A percentile compares a stretch with the other conserved stretches of the same genome.
These are phyloP conservation scores for Drosophila miranda DNA, from an alignment of 1,140 invertebrate species.

Conservation along the genomic window DNA sequence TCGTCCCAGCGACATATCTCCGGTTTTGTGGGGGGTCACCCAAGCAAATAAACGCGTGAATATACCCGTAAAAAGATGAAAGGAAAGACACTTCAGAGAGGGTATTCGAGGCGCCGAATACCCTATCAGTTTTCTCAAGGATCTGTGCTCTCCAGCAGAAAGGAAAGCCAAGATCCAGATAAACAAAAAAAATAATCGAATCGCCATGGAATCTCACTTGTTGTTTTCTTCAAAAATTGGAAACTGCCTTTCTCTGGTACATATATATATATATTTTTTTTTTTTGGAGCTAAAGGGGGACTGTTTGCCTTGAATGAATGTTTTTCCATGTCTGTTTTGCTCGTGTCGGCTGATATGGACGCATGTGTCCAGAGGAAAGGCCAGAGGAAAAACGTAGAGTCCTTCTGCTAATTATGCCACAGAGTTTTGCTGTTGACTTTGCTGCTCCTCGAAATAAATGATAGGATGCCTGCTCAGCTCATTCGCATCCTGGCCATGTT, in stretches of 20 bases:
- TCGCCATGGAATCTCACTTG: too few species aligned
- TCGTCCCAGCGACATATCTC: not conserved
- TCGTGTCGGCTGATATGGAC: constrained; percentile 13
- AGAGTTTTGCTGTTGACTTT: constrained; percentile 53
- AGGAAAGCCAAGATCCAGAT: too few species aligned
- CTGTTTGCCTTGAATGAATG: constrained; percentile 37
- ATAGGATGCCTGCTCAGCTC: constrained; percentile 45
- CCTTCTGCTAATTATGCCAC: constrained; percentile 66
- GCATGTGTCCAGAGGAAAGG: constrained; percentile 12
- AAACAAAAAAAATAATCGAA: too few species aligned
- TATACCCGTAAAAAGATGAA: constrained; percentile 7
- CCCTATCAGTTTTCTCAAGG: too few species aligned
- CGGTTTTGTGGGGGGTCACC: not conserved
- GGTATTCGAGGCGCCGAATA: too few species aligned
- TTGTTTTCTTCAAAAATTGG: not conserved
- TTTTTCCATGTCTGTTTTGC: constrained; percentile 22
- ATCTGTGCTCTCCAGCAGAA: too few species aligned
- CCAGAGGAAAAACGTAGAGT: constrained; percentile 33
- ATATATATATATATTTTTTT: not conserved
- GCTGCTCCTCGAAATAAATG: constrained; percentile 45
- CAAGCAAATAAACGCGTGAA: constrained; percentile 32
- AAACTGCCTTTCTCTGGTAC: constrained; percentile 5
- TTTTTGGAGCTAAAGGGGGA: not conserved
- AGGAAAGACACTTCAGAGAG: not conserved
- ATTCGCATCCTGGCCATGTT: constrained; percentile 26